A percentile compares a stretch with the other conserved stretches of the same genome.
Conservation (phyloP, 2,113 vertebrate genomes). For the Neodontobutis hainanensis region DNA sequence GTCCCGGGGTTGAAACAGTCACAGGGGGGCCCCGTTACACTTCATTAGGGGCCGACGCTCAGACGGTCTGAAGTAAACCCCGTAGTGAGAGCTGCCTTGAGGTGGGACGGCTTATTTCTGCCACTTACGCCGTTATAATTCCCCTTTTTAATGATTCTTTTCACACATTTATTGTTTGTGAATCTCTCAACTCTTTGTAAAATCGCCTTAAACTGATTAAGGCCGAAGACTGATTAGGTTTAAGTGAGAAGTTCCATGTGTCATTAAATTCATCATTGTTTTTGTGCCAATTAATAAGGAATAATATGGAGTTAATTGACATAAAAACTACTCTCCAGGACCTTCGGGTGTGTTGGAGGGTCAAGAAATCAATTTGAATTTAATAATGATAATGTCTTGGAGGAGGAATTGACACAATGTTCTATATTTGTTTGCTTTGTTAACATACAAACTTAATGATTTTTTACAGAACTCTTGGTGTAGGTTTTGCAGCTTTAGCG, state of each 20-base stretch:
- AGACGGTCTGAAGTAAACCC: conserved; percentile 47
- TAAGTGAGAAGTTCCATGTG: conserved; percentile 2
- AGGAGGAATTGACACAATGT: background rate
- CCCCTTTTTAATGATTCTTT: conserved; percentile 1
- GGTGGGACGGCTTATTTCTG: conserved; percentile 33
- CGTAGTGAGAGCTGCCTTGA: conserved; percentile 47
- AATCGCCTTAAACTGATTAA: conserved; percentile 1
- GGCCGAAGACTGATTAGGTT: conserved; percentile 5
- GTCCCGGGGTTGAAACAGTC: conserved; percentile 61
- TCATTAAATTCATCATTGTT: conserved; percentile 53
- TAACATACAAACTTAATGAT: too few relatives aligned
- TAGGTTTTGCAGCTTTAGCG: too few relatives aligned
- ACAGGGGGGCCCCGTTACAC: conserved; percentile 69
- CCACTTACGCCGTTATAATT: conserved; percentile 9
- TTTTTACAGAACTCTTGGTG: too few relatives aligned
- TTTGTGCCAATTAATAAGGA: conserved; percentile 34
- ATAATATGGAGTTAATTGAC: conserved; percentile 44
- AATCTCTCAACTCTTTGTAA: background rate
- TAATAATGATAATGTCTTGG: conserved; percentile 30
- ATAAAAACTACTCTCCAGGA: conserved; percentile 36
- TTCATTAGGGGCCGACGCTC: conserved; percentile 62
- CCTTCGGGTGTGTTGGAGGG: conserved; percentile 37
- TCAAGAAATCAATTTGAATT: conserved; percentile 54
- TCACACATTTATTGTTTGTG: background rate
- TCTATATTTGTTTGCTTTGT: too few relatives aligned